A percentile compares a stretch with the other conserved stretches of the same genome.
These are phyloP conservation scores for Pipistrellus pygmaeus DNA, from an alignment of 2,797 vertebrate species.

Conservation along the genomic window DNA sequence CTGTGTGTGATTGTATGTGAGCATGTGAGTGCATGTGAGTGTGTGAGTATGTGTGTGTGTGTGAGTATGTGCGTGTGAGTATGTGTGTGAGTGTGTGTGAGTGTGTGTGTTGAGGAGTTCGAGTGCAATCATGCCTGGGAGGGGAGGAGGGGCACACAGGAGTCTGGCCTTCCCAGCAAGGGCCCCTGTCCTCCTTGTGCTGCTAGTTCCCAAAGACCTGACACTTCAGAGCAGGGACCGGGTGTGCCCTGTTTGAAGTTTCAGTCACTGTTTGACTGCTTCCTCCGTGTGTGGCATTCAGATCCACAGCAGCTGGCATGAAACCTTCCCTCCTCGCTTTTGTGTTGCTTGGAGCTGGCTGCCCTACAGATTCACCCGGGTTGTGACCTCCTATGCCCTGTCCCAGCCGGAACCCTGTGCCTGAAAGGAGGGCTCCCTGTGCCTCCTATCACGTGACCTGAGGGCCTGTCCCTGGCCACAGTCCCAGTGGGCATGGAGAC, in stretches of 20 bases:
- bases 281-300: conserved; percentile 62
- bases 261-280: not conserved
- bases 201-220: not conserved
- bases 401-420: conserved; percentile 64
- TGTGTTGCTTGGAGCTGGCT: conserved; percentile 52
- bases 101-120: not conserved
- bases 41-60: too few species aligned
- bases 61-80: too few species aligned
- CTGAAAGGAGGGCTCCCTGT: conserved; percentile 67
- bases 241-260: not conserved
- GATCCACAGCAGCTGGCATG: not conserved
- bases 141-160: not conserved
- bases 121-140: fast-evolving
- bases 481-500: conserved; percentile 37
- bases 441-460: conserved; percentile 55
- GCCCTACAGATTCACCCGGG: conserved; percentile 50
- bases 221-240: not conserved
- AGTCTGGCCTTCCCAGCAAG: not conserved
- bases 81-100: not conserved
- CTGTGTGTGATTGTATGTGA: too few species aligned
- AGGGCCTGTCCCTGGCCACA: conserved; percentile 76
- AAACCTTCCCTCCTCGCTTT: conserved; percentile 69
- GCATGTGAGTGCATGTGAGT: too few species aligned
- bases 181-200: not conserved
- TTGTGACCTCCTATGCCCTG: conserved; percentile 66